Base-by-base conservation (phyloP, 2,888 invertebrate genomes). In the Chydorus sphaericus region DNA sequence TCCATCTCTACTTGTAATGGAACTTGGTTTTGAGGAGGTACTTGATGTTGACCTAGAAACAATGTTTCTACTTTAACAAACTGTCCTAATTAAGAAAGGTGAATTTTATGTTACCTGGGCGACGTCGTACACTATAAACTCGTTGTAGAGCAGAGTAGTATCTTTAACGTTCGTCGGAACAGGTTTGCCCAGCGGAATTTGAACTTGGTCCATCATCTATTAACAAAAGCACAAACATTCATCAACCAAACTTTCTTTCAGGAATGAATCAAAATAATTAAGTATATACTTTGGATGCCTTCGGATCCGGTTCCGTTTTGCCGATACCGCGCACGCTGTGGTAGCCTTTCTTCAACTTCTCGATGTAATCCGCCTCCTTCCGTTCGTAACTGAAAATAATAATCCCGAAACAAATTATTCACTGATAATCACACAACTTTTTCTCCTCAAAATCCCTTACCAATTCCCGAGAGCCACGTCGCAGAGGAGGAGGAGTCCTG, bases 401-500 rank as follows among this genome's bases (percentile, higher is more conserved):
- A 36, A 36, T n/a, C 16, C 2, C 37, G 16, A 14, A 36, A 16
- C 14, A 36, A 16, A 36, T n/a, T 16, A n/a, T 36, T 36, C 14
- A 36, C 2, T 3, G 16, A 36, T 14, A 16, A 2, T n/a, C n/a
- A n/a, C n/a, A n/a, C n/a, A n/a, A n/a, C n/a, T n/a, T n/a, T n/a
- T n/a, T n/a, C n/a, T n/a, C n/a, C n/a, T n/a, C n/a, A 18, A 37
- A 18, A 31, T 23, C 5, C 76, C 82, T 77, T 72, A 85, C 89
- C 85, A 91, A 59, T 88, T 81, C 44, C 97, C 97, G 3, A 97
- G 77, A 1, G 97, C 96, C 4, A 92, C 96, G 68, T 98, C 97
- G 67, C 93, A 94, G 1, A 98, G 77, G 65, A 98, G 66, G 73
- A 98, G 66, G 38, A 96, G 69, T 29, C 94, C 97, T n/a, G 79